Evolutionary conservation across 2,888 invertebrate genomes (phyloP).

Genomic region (Oegoconia quadripuncta): DNA sequence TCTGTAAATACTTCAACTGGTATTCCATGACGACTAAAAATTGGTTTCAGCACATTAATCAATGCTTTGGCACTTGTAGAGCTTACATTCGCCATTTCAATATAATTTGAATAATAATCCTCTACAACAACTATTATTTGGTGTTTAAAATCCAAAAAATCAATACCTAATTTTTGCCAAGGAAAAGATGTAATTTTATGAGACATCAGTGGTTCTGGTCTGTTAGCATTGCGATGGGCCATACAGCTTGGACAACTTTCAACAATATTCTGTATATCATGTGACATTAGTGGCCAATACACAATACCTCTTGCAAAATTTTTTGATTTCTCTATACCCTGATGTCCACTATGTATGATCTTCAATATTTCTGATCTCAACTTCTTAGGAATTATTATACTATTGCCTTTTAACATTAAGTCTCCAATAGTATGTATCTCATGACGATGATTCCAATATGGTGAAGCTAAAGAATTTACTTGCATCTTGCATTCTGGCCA

Average conservation of each 20-base stretch:
- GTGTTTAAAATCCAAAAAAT: conserved; percentile 21
- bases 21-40: no score
- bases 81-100: conserved; percentile 16
- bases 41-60: conserved; percentile 10
- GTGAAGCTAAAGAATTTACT: no score
- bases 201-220: conserved; percentile 17
- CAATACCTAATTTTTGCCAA: conserved; percentile 23
- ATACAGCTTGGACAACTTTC: conserved; percentile 14
- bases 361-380: conserved; percentile 20
- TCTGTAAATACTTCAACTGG: no score
- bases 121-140: conserved; percentile 18
- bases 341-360: conserved; percentile 18
- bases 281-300: conserved; percentile 20
- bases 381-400: conserved; percentile 16
- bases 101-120: conserved; percentile 26
- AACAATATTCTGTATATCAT: conserved; percentile 20
- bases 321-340: conserved; percentile 21
- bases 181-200: conserved; percentile 12
- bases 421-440: conserved; percentile 9
- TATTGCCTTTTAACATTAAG: conserved; percentile 13
- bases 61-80: conserved; percentile 13
- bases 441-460: conserved; percentile 8
- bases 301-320: no score
- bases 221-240: conserved; percentile 13
- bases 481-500: conserved; percentile 9